Evolutionary conservation across 2,113 vertebrate genomes (phyloP).

Genomic region (Acinonyx jubatus): DNA sequence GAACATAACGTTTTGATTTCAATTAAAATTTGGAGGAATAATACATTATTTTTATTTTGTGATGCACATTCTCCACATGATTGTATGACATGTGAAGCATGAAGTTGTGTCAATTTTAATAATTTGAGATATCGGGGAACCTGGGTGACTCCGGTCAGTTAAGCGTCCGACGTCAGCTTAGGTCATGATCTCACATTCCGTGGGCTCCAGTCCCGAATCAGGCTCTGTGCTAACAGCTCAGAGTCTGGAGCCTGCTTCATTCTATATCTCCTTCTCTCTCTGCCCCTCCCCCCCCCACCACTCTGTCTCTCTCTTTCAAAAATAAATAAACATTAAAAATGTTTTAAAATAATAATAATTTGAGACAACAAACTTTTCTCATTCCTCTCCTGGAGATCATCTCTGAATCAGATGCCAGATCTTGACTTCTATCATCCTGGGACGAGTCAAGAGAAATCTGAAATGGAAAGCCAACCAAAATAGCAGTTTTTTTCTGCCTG

Average conservation of each 20-base stretch:
- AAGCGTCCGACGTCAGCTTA: too few relatives aligned
- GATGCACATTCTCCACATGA: neutral
- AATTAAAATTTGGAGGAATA: neutral
- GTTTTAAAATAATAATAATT: neutral
- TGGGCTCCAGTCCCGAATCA: too few relatives aligned
- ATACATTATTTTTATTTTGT: neutral
- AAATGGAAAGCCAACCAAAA: neutral
- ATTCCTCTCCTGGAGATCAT: neutral
- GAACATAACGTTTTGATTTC: neutral
- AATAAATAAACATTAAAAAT: too few relatives aligned
- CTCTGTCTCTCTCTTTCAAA: too few relatives aligned
- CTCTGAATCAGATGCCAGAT: neutral
- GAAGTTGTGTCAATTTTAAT: neutral
- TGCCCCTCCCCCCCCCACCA: too few relatives aligned
- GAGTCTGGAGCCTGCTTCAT: too few relatives aligned
- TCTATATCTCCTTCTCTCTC: too few relatives aligned
- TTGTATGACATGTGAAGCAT: neutral
- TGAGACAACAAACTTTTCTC: neutral
- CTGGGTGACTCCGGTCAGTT: too few relatives aligned
- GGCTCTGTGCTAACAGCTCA: too few relatives aligned
- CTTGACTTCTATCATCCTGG: neutral
- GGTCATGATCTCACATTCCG: too few relatives aligned
- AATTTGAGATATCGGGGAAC: neutral
- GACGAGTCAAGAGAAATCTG: slow-evolving; percentile 12
- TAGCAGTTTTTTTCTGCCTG: neutral